phyloP scores from a whole-genome alignment of 2,797 vertebrate species.

The Tiaroga cobitis region DNA sequence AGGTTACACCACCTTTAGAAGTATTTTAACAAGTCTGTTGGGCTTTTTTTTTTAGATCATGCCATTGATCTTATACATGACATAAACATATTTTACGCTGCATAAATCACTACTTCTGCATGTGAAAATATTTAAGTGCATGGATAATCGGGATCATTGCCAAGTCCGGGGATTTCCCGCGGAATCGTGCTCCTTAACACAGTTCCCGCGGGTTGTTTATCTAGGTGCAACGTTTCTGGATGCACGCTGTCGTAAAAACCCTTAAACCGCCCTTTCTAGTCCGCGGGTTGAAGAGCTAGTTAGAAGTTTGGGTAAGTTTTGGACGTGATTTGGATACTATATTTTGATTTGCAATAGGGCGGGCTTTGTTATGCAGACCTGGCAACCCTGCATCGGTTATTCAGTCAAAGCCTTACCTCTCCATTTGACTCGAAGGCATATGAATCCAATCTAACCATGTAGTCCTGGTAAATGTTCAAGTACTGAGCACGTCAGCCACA shows the following conservation, averaged over 20 bases:
- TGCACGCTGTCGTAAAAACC: no score
- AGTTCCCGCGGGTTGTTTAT: no score
- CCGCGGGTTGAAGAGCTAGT: no score
- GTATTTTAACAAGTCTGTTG: not conserved
- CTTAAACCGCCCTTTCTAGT: no score
- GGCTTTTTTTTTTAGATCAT: not conserved
- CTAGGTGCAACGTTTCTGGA: no score
- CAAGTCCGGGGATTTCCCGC: no score
- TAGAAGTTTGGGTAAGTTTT: no score
- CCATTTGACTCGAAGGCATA: constrained; percentile 18
- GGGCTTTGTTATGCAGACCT: not conserved
- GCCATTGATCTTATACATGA: not conserved
- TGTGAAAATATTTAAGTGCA: not conserved
- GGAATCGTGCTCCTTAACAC: no score
- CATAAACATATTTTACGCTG: not conserved
- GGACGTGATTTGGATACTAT: no score
- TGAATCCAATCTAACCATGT: constrained; percentile 7
- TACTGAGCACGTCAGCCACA: constrained; percentile 26
- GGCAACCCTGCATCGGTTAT: not conserved
- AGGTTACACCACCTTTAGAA: not conserved
- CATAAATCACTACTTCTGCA: not conserved
- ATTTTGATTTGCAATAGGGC: no score
- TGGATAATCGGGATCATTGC: not conserved
- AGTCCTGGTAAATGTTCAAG: not conserved
- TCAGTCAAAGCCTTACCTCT: constrained; percentile 28